Conservation (phyloP, 2,797 vertebrate genomes). For the Xiphophorus birchmanni region DNA sequence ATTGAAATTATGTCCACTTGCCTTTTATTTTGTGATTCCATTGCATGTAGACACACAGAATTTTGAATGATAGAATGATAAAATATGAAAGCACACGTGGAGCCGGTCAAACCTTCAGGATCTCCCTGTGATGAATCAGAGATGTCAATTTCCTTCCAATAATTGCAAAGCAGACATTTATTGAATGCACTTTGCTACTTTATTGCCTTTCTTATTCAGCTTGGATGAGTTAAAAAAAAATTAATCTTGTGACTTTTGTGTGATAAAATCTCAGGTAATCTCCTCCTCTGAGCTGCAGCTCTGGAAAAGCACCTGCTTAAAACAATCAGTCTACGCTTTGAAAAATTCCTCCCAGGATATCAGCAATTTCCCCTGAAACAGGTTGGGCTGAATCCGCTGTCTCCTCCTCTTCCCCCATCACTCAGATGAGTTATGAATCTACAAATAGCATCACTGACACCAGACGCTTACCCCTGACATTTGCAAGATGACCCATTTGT, state of each 20-base stretch:
- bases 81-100: not conserved
- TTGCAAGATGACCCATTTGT: constrained; percentile 61
- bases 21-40: not conserved
- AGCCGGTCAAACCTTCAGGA: not conserved
- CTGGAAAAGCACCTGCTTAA: not conserved
- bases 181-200: not conserved
- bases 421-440: constrained; percentile 24
- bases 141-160: not conserved
- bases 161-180: not conserved
- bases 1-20: not conserved
- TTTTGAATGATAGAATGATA: not conserved
- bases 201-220: not conserved
- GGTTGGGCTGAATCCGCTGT: constrained; percentile 10
- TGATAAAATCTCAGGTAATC: not conserved
- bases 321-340: not conserved
- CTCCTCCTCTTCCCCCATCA: not conserved
- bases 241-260: not conserved
- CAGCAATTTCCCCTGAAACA: constrained; percentile 9
- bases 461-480: constrained; percentile 62
- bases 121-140: not conserved
- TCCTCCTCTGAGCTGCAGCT: constrained; percentile 6
- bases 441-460: constrained; percentile 50
- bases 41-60: not conserved
- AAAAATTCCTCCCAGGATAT: constrained; percentile 10
- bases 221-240: not conserved